A percentile compares a stretch with the other conserved stretches of the same genome.
Evolutionary conservation across 2,113 vertebrate species (phyloP).

Genomic region (Oreocharis arfaki): DNA sequence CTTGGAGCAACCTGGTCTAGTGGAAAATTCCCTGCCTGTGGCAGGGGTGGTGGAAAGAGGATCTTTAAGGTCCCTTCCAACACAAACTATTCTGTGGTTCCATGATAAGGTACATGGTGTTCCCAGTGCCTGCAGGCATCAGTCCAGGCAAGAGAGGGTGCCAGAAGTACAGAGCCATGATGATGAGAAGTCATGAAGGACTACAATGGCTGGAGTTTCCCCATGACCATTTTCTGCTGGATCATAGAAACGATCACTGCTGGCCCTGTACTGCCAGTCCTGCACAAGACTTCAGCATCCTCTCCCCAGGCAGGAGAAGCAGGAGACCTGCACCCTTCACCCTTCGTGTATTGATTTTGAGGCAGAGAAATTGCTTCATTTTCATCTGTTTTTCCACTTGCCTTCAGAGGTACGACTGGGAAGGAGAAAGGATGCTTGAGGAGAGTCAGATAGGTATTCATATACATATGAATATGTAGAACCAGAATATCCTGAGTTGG

Average conservation of each 20-base stretch:
- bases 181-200: accelerated
- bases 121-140: background rate
- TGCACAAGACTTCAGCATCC: background rate
- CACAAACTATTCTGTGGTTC: background rate
- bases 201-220: background rate
- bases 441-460: background rate
- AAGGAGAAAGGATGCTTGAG: background rate
- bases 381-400: background rate
- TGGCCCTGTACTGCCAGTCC: background rate
- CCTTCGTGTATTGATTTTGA: background rate
- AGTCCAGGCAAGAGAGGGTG: constrained; percentile 11
- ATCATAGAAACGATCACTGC: accelerated
- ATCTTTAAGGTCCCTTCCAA: background rate
- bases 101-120: background rate
- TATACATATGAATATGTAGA: no score
- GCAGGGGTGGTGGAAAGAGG: background rate
- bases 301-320: background rate
- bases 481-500: background rate
- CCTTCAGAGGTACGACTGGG: background rate
- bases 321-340: background rate
- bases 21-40: background rate
- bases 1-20: background rate
- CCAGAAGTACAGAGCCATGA: background rate
- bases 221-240: background rate
- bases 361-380: background rate